Evolutionary conservation across 2,113 vertebrate genomes (phyloP), one percentile per base, ranked within the genome.

Genomic region (Amblyornis subalaris): DNA sequence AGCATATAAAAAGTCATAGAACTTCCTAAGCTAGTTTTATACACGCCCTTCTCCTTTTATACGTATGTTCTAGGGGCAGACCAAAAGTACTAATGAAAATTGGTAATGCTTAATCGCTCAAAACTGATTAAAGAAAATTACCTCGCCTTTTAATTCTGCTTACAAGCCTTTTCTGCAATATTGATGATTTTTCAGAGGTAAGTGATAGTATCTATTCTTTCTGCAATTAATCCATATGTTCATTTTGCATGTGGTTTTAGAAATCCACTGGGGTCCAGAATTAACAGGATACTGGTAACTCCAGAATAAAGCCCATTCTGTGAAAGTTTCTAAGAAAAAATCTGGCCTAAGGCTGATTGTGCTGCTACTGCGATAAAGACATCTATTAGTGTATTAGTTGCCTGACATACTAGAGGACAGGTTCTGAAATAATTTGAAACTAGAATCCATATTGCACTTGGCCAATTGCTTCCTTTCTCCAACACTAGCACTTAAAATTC

Each of bases 111-210:
- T 44, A 79, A 69, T 72, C 75, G 50, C 66, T 91, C 62, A 21
- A 91, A 94, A 85, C 36, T 0, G 1, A 76, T 76, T 85, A 60
- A 88, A 85, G 87, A 81, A 88, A 79, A 85, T 71, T 75, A 45
- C 74, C 1, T 2, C 35, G 72, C n/a, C 31, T 82, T 89, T 91
- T 82, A 50, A 88, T 91, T 88, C 85, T 89, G 36, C 66, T 85
- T 94, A 69, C 85, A 76, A 73, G 85, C 58, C 61, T 85, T 93
- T 93, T 78, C 70, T 88, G 36, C 40, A 75, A 16, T 57, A 86
- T 65, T 65, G 84, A 72, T 87, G 91, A n/a, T 82, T 94, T 94
- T 93, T 82, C 90, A 88, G 85, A 85, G 36, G 31, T 80, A 90
- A 84, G 73, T 78, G 77, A 61, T 57, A 69, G 23, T 60, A 60